Percentiles rank a stretch among this genome's conserved stretches.
Conservation (phyloP, 1,140 invertebrate species). For the Vollenhovia emeryi region DNA sequence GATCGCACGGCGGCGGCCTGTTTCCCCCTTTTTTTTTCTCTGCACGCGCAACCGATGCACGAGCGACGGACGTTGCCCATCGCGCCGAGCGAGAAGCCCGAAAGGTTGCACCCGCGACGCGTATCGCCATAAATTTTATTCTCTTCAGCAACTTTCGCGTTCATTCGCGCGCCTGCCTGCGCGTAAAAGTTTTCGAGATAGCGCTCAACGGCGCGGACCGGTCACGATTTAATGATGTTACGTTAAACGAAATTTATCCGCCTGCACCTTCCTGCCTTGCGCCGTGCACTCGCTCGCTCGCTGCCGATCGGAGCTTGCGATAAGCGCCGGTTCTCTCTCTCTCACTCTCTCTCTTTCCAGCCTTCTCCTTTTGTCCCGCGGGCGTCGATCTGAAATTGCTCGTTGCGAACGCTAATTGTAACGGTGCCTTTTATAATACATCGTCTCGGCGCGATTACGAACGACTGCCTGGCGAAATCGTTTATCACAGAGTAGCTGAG, state of each 20-base stretch:
- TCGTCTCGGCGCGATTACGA: conserved; percentile 17
- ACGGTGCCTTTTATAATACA: conserved; percentile 53
- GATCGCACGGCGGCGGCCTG: neutral
- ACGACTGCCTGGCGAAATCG: conserved; percentile 9
- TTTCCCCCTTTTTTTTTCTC: neutral
- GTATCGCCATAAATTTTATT: conserved; percentile 49
- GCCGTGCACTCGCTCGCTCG: neutral
- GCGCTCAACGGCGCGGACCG: conserved; percentile 14
- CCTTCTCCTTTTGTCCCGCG: conserved; percentile 23
- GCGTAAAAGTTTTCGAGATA: conserved; percentile 44
- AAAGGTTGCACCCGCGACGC: conserved; percentile 35
- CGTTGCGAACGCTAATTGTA: conserved; percentile 57
- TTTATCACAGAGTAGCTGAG: conserved; percentile 7
- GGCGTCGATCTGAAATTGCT: conserved; percentile 56
- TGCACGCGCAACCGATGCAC: conserved; percentile 11
- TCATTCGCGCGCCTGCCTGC: conserved; percentile 7
- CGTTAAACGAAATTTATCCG: conserved; percentile 57
- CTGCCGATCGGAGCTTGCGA: conserved; percentile 40
- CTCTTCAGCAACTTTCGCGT: conserved; percentile 45
- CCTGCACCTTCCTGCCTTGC: conserved; percentile 18
- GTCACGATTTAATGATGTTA: conserved; percentile 56
- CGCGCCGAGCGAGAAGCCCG: neutral
- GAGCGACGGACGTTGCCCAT: conserved; percentile 4
- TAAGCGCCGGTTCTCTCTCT: conserved; percentile 29
- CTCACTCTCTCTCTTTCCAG: too few species aligned